Base-by-base conservation (phyloP, 2,113 vertebrate species). In the Cheilinus undulatus region DNA sequence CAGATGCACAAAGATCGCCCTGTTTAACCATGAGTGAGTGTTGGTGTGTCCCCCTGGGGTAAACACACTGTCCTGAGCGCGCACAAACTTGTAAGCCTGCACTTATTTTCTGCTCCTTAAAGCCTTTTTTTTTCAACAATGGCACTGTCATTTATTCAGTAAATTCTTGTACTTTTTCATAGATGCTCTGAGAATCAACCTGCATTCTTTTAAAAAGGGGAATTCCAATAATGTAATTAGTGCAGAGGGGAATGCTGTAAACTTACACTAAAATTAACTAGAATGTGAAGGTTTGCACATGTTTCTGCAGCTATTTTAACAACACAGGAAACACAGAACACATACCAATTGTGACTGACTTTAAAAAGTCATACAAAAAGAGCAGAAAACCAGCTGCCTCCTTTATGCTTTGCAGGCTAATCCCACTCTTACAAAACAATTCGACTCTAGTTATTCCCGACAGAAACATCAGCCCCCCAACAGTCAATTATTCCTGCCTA, bases 1-100 rank as follows among this genome's bases (percentile, higher is more conserved):
- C 43, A 17, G 20, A 69, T 43, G 49, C 42, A 93, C 84, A 93
- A 90, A 85, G 90, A 63, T 56, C 52, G 54, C 56, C 73, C 84
- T 91, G 90, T 91, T 86, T 4, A 32, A 85, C 45, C 51, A 11
- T 54, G 64, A 36, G 4, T 32, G 30, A 7, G 30, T 32, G 6
- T 30, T 36, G 8, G 67, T 68, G 64, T 73, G 40, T 71, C 43
- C 75, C 43, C 43, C 40, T 68, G 66, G 72, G 51, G 40, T 72
- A 74, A 78, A 75, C 45, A 76, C 82, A 67, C 68, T 58, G 76
- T 84, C 78, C 85, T 89, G 81, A 64, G 64, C 73, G 70, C 7
- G 40, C 82, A 77, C 58, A 77, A 56, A 69, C 65, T 75, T 36
- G 76, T 54, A 43, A 27, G 22, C 75, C 77, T 71, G 59, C 58